Evolutionary conservation across 2,797 vertebrate species (phyloP).

Genomic region (Kryptopterus vitreolus): DNA sequence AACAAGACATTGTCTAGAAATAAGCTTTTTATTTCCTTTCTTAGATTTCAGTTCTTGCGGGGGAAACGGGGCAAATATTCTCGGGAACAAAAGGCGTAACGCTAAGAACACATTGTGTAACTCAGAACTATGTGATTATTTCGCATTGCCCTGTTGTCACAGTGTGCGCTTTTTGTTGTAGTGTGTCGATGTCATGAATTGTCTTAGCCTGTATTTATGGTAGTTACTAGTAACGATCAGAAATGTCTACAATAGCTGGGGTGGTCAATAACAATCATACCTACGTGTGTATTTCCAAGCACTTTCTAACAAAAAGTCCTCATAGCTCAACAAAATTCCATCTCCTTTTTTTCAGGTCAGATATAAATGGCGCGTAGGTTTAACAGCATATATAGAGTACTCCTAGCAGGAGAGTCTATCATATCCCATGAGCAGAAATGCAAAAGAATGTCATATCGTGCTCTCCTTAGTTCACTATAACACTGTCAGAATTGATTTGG

Average conservation of each 20-base stretch:
- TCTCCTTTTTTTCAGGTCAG: background rate
- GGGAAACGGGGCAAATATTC: background rate
- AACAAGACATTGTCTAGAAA: no score
- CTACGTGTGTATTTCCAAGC: background rate
- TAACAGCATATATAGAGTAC: background rate
- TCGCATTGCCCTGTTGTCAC: background rate
- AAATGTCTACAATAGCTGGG: background rate
- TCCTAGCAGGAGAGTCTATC: background rate
- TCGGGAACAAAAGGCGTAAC: background rate
- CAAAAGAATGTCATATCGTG: background rate
- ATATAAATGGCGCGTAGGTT: background rate
- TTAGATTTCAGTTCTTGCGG: no score
- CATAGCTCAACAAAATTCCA: background rate
- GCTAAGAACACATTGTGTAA: no score
- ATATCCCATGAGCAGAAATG: background rate
- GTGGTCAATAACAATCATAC: background rate
- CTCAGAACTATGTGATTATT: background rate
- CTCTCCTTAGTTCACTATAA: background rate
- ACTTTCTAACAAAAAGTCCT: background rate
- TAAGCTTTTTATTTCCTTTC: no score
- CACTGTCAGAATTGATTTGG: background rate
- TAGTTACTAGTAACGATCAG: background rate
- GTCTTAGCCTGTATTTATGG: background rate
- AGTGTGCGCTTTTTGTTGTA: background rate
- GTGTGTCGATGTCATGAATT: background rate